Base-by-base conservation (phyloP, 1,140 invertebrate genomes). In the Microplitis demolitor region DNA sequence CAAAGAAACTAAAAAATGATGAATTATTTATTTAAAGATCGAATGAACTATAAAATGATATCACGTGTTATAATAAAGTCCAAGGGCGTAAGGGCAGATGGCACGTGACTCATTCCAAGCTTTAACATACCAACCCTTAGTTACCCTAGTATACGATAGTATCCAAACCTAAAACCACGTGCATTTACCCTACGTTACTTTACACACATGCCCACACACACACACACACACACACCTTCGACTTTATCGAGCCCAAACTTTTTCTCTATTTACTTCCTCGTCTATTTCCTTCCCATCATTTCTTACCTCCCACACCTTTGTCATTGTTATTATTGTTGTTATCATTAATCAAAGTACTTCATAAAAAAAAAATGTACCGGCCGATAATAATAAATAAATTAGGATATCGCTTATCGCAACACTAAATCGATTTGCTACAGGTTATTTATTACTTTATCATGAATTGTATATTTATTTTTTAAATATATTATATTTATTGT, bases 61-160 rank as follows among this genome's bases (percentile, higher is more conserved):
- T 54, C 53, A 54, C 39, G 37, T 79, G 76, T 81, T 74, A 84
- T 82, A 83, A 86, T 85, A 82, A 71, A 63, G 61, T 63, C 61
- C 37, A 34, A 45, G 61, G 33, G 61, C 35, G 34, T 35, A 35
- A 51, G 79, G 81, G 81, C 85, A 87, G 85, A 87, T 87, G 85
- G 84, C 83, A 85, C 84, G 84, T 87, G 84, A 87, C 83, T 86
- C 84, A 86, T 68, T 58, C 64, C 72, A 69, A 53, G 63, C 33
- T 66, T 53, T 14, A 51, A 13, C 73, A 73, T 71, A 64, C 54
- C 71, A 70, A 74, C 63, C 53, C 16, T 13, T 54, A 54, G 39
- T 45, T 54, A 54, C 73, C 70, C 66, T 50, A 71, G 35, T 34
- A 39, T 56, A 6, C 6, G 3, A 45, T 24, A 24, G 9, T 58